Conservation (phyloP, 2,797 vertebrate species). For the Schizopygopsis malacanthus region DNA sequence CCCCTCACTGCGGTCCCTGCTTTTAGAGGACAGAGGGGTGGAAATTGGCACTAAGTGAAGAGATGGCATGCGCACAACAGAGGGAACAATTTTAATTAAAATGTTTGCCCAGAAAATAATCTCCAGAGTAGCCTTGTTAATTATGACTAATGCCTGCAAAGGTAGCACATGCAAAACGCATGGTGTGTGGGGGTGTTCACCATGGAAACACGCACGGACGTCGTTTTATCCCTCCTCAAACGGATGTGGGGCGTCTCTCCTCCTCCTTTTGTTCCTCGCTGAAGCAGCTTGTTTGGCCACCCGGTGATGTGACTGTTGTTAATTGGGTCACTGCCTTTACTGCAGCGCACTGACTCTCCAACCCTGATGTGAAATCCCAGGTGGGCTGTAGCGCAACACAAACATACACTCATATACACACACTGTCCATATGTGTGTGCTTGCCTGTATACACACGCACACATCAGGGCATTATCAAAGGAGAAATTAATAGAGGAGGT, state of each 20-base stretch:
- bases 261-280: conserved; percentile 62
- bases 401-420: conserved; percentile 24
- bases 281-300: conserved; percentile 62
- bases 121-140: conserved; percentile 78
- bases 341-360: conserved; percentile 57
- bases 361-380: conserved; percentile 61
- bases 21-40: conserved; percentile 69
- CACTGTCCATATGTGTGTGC: too few relatives aligned
- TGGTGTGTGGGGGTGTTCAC: conserved; percentile 53
- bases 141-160: conserved; percentile 76
- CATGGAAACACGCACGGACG: conserved; percentile 57
- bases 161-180: conserved; percentile 58
- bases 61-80: conserved; percentile 73
- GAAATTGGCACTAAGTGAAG: conserved; percentile 79
- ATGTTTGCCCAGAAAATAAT: conserved; percentile 81
- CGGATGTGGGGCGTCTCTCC: conserved; percentile 53
- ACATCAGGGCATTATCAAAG: conserved; percentile 7
- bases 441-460: neutral
- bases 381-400: conserved; percentile 44
- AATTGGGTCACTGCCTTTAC: conserved; percentile 63
- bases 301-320: conserved; percentile 65
- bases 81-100: conserved; percentile 81
- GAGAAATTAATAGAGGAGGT: conserved; percentile 38
- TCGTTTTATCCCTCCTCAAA: conserved; percentile 50
- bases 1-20: conserved; percentile 65